Base-by-base conservation (phyloP, 2,113 vertebrate genomes). In the Gnathochromis pfefferi region DNA sequence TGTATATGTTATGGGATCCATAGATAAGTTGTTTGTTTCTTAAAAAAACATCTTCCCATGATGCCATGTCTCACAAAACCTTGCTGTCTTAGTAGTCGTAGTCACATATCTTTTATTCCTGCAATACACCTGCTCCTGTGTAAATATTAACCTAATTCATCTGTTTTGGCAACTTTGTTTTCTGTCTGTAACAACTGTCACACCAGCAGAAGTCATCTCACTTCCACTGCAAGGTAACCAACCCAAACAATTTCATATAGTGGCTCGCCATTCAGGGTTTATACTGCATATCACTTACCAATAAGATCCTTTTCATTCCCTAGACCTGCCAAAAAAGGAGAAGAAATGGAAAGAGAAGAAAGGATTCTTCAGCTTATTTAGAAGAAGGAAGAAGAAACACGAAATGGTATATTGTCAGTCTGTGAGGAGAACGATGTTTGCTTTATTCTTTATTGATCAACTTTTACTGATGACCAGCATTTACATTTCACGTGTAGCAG, bases 361-460 rank as follows among this genome's bases (percentile, higher is more conserved):
- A 84, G 95, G 98, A 1, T 98, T 99, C 88, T 97, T 99, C 91
- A 95, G 97, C 78, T 96, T 99, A 90, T 99, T 99, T 92, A 96
- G 97, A 65, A 96, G 96, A 90, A 97, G 88, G 92, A 98, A 97
- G 95, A 98, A 98, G 93, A 97, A 96, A 84, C 88, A 94, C 14
- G 96, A 97, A 47, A 94, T 95, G 96, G 98, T 99, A 93, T 81
- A 95, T 17, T 4, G 4, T 23, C 17, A 5, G 16, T 5, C 8
- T 40, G 17, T 5, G 7, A 3, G 4, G 14, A 6, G 5, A 2
- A 19, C 2, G 4, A 7, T 57, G 21, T 51, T 82, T 33, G 11
- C 11, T 38, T 68, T 68, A 38, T 68, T 38, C 33, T 68, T 21
- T 65, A 38, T 38, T 68, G 63, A 38, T 68, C 33, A 68, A 38